Percentiles rank a stretch among this genome's conserved stretches.
phyloP scores from a whole-genome alignment of 2,797 vertebrate genomes.

The Australoheros facetus region DNA sequence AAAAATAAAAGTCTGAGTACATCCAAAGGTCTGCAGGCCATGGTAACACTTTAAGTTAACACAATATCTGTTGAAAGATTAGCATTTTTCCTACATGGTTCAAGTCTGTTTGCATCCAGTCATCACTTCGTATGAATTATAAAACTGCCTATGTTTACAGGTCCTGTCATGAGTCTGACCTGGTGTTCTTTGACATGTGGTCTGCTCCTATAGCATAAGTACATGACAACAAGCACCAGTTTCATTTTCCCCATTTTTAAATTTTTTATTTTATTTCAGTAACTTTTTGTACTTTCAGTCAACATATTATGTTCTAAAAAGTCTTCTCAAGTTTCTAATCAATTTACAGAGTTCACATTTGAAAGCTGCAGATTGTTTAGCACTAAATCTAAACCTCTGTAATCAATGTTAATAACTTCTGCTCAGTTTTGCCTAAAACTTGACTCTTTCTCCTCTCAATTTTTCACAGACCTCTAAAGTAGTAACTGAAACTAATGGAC shows the following conservation, averaged over 20 bases:
- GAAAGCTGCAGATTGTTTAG: neutral
- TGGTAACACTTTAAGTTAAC: neutral
- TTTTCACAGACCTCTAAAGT: slow-evolving; percentile 45
- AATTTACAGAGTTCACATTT: neutral
- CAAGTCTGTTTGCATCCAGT: neutral
- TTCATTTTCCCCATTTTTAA: neutral
- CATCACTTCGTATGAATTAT: neutral
- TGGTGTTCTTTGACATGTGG: neutral
- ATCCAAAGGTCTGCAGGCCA: neutral
- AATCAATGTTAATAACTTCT: neutral
- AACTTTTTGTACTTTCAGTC: neutral
- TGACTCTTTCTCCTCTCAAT: neutral
- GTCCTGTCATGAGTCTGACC: neutral
- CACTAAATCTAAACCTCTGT: neutral
- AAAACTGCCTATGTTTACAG: neutral
- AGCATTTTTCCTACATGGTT: neutral
- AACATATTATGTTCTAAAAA: neutral
- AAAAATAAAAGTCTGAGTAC: neutral
- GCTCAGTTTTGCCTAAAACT: neutral
- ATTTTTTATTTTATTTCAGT: neutral
- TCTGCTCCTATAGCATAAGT: neutral
- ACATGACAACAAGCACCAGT: neutral
- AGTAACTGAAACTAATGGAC: slow-evolving; percentile 56
- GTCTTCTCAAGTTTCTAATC: neutral
- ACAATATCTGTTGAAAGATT: neutral